A percentile compares a stretch with the other conserved stretches of the same genome.
These are phyloP conservation scores for Microctenopoma steveboyesi DNA, from an alignment of 2,797 vertebrate genomes.

Conservation along the genomic window DNA sequence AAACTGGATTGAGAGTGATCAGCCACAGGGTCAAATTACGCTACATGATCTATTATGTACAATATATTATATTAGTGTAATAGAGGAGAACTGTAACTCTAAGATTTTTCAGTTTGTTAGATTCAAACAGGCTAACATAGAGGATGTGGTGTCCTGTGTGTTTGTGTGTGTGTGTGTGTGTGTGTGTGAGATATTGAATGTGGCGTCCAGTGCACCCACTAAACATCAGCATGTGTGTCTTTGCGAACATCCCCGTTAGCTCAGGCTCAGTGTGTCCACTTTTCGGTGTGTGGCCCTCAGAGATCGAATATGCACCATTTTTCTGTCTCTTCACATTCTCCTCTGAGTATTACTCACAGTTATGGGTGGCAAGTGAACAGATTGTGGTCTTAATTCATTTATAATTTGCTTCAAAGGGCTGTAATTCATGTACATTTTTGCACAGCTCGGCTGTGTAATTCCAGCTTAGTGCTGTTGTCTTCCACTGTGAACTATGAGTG, in stretches of 20 bases:
- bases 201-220: no score
- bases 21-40: slow-evolving; percentile 38
- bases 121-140: slow-evolving; percentile 2
- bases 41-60: slow-evolving; percentile 20
- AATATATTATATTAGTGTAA: slow-evolving; percentile 1
- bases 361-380: slow-evolving; percentile 23
- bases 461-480: not conserved
- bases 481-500: not conserved
- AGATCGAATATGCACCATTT: slow-evolving; percentile 5
- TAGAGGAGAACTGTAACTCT: slow-evolving; percentile 1
- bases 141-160: not conserved
- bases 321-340: not conserved
- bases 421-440: slow-evolving; percentile 21
- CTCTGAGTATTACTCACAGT: slow-evolving; percentile 13
- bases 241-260: no score
- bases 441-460: not conserved
- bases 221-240: no score
- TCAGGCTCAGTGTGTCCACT: not conserved
- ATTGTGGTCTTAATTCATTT: slow-evolving; percentile 27
- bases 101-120: not conserved
- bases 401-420: slow-evolving; percentile 12
- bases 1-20: slow-evolving; percentile 58
- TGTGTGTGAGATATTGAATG: no score
- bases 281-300: not conserved
- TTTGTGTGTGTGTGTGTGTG: no score